Base-by-base conservation (phyloP, 2,888 invertebrate genomes). In the Dynastes maya region DNA sequence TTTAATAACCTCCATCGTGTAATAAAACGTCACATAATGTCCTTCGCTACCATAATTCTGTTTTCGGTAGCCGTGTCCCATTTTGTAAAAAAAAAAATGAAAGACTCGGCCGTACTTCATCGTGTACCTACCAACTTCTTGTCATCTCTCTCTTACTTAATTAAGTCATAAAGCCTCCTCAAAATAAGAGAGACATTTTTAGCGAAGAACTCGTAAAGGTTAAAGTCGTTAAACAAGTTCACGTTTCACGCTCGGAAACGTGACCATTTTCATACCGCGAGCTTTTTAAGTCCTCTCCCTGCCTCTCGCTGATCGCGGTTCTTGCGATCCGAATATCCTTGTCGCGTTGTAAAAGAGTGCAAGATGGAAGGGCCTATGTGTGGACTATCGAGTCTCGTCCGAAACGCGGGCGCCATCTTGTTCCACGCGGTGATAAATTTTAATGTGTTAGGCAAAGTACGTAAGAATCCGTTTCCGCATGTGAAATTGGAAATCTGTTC, bases 131-230 rank as follows among this genome's bases (percentile, higher is more conserved):
- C 29, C 27, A n/a, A 49, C 27, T 51, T 68, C 68, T 51, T 51
- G 2, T 53, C 29, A 51, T 68, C 51, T 61, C 61, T 40, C 63
- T 45, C 27, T 40, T 74, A 13, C 71, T 61, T 74, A 74, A 74
- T 74, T 74, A 74, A 49, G 72, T 45, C 72, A 74, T 74, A 74
- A 74, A 74, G 72, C 22, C 68, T 68, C 22, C 45, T 16, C 72
- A 6, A 27, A 74, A 61, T 58, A 72, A 58, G 72, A 74, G 63
- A 61, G 72, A 61, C 61, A 74, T 61, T 49, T 45, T 51, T 49
- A 29, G 72, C 61, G 55, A 29, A 22, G 55, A 45, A 45, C 55
- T 74, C 72, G 61, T 74, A 74, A 74, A 74, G 22, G 45, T 22
- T 74, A 11, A 61, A 61, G 27, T 61, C 45, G 61, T 74, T 74